A percentile compares a stretch with the other conserved stretches of the same genome.
These are phyloP conservation scores for Hoplias malabaricus DNA, from an alignment of 2,113 vertebrate species.

Conservation along the genomic window DNA sequence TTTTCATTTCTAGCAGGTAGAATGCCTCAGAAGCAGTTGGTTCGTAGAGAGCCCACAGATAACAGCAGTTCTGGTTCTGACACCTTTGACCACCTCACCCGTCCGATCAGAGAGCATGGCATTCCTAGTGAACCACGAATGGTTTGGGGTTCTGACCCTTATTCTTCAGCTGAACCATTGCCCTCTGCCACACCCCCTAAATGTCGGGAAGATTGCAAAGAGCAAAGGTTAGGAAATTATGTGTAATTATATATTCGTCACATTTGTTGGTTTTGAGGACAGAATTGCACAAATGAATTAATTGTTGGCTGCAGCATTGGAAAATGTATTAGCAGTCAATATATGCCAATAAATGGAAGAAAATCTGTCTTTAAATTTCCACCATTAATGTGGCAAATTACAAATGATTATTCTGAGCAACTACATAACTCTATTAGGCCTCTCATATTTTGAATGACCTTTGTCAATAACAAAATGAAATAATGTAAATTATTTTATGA, in stretches of 20 bases:
- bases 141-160: slow-evolving; percentile 92
- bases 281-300: too few species aligned
- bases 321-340: neutral
- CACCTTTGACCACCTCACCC: slow-evolving; percentile 89
- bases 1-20: slow-evolving; percentile 75
- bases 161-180: slow-evolving; percentile 82
- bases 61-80: slow-evolving; percentile 83
- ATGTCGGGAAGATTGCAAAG: slow-evolving; percentile 81
- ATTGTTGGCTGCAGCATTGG: too few species aligned
- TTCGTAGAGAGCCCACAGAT: slow-evolving; percentile 92
- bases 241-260: neutral
- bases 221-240: slow-evolving; percentile 73
- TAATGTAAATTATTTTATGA: too few species aligned
- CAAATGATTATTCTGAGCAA: too few species aligned
- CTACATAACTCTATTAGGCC: too few species aligned
- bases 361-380: too few species aligned
- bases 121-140: slow-evolving; percentile 84
- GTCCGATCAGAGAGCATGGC: slow-evolving; percentile 85
- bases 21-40: slow-evolving; percentile 89
- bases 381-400: too few species aligned
- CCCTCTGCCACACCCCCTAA: slow-evolving; percentile 80
- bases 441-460: too few species aligned
- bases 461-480: too few species aligned
- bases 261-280: too few species aligned
- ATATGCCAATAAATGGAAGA: neutral